These are phyloP conservation scores for Tethea ocularis DNA, from an alignment of 2,888 invertebrate species.

Conservation along the genomic window DNA sequence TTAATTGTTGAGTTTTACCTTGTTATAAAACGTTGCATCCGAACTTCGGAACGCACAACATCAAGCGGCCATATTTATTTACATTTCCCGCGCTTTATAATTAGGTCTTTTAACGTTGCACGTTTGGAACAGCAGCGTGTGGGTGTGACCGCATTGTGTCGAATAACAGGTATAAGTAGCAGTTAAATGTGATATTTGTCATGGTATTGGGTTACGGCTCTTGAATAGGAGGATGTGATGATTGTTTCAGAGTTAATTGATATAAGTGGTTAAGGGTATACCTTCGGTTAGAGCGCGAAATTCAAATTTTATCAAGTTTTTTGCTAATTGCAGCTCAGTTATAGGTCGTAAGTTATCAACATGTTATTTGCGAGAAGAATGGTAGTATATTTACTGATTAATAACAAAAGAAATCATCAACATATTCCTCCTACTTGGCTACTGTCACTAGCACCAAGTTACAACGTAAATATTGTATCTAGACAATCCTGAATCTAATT, in stretches of 20 bases:
- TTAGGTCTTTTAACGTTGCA: background rate
- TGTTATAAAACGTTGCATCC: background rate
- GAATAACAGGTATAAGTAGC: background rate
- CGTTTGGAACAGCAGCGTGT: background rate
- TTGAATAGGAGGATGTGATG: background rate
- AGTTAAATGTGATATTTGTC: constrained; percentile 1
- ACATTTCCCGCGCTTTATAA: constrained; percentile 5
- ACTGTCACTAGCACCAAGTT: too few species aligned
- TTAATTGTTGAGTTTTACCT: background rate
- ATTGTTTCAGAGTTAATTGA: background rate
- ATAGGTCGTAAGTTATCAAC: too few species aligned
- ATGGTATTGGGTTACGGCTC: background rate
- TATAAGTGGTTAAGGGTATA: too few species aligned
- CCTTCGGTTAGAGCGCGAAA: too few species aligned
- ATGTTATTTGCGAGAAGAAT: too few species aligned
- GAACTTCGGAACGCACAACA: background rate
- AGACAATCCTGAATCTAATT: background rate
- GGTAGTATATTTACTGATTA: too few species aligned
- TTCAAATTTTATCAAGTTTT: too few species aligned
- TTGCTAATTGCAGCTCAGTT: too few species aligned
- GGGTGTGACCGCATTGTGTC: constrained; percentile 4
- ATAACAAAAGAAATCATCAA: too few species aligned
- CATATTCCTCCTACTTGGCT: too few species aligned
- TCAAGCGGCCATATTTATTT: constrained; percentile 2
- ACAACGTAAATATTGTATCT: too few species aligned